phyloP scores from a whole-genome alignment of 2,888 invertebrate species.

The Pseudococcus viburni region DNA sequence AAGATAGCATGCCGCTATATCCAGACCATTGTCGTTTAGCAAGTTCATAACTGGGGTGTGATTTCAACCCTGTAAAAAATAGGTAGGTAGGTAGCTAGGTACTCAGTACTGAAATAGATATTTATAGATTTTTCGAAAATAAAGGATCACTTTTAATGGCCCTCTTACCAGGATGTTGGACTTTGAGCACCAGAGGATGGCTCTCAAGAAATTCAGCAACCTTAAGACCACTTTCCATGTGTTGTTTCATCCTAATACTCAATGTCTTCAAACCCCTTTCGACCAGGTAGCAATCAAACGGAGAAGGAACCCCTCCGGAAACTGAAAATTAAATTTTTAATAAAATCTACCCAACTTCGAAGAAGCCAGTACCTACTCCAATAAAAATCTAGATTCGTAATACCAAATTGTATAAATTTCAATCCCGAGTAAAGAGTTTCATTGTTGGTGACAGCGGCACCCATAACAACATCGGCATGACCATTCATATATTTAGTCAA shows the following conservation, averaged over 20 bases:
- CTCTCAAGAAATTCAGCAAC: slow-evolving; percentile 86
- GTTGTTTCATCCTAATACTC: slow-evolving; percentile 90
- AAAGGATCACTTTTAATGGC: background rate
- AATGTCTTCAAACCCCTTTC: slow-evolving; percentile 95
- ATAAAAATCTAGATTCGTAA: too few species aligned
- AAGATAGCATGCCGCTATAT: slow-evolving; percentile 93
- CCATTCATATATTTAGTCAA: slow-evolving; percentile 99
- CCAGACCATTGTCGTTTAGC: slow-evolving; percentile 86
- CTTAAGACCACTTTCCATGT: slow-evolving; percentile 82
- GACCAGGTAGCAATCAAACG: slow-evolving; percentile 95
- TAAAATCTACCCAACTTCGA: too few species aligned
- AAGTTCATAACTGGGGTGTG: slow-evolving; percentile 72
- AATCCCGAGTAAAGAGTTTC: slow-evolving; percentile 81
- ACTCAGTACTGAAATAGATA: too few species aligned
- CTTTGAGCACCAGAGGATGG: slow-evolving; percentile 85
- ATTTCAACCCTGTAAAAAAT: background rate
- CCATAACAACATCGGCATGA: slow-evolving; percentile 98
- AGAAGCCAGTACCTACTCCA: too few species aligned
- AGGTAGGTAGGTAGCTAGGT: too few species aligned
- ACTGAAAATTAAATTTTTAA: slow-evolving; percentile 73
- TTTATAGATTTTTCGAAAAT: background rate
- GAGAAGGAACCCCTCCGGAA: slow-evolving; percentile 93
- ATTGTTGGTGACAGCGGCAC: slow-evolving; percentile 83
- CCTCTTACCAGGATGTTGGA: slow-evolving; percentile 83
- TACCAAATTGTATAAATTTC: slow-evolving; percentile 90